Evolutionary conservation across 1,140 invertebrate species (phyloP), one percentile per base, ranked within the genome.

Genomic region (Panonychus citri): DNA sequence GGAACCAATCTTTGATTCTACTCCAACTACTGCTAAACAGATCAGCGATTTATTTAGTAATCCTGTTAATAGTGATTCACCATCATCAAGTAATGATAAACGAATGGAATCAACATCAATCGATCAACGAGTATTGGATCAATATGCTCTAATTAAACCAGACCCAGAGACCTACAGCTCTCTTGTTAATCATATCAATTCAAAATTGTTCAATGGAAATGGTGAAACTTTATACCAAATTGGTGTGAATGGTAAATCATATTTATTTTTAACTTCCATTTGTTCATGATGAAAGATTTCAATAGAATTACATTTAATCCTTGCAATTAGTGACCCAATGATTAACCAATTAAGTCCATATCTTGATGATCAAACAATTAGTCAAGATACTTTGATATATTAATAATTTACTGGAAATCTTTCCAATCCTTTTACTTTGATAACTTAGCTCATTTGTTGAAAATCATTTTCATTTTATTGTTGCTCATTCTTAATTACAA

Each of bases 211-310:
- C 55, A 80, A 83, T 69, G 86, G 85, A 42, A 80, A 88, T 59
- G 90, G 88, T 54, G 90, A 96, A 74, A 87, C 88, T 46, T 90
- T 96, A 64, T 88, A 86, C 71, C 84, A 91, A 66, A 78, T 91
- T 65, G 87, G 86, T 58, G 76, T 79, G 57, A 82, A 82, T 63
- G 85, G 85, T 86, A 66, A n/a, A n/a, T n/a, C n/a, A 21, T 46
- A 13, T 62, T 56, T 25, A 49, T 63, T 37, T 46, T n/a, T 51
- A 17, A 46, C 15, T 19, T 46, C 19, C n/a, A 46, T n/a, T n/a
- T 46, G 10, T n/a, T 46, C 30, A 7, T 34, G 30, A 7, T 12
- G 5, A 34, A 7, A 46, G 17, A 12, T 46, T 19, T 19, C 8
- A 7, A 10, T 15, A 2, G 5, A 46, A 19, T n/a, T 46, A 10